phyloP scores from a whole-genome alignment of 2,797 vertebrate species.

The Anguilla obscura region DNA sequence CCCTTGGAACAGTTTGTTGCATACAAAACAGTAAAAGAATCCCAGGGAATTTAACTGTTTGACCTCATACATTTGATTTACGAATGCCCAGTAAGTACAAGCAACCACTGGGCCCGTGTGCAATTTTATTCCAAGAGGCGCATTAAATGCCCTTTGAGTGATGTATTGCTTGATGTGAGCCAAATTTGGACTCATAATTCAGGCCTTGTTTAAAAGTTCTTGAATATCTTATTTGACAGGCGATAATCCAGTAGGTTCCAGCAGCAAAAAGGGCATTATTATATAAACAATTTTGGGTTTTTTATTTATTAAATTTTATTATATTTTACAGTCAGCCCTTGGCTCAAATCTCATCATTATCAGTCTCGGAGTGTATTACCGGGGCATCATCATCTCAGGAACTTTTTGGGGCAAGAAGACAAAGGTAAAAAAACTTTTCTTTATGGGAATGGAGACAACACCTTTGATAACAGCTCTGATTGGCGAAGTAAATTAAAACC shows the following conservation, averaged over 20 bases:
- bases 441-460: background rate
- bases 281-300: background rate
- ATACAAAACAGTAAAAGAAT: background rate
- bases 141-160: background rate
- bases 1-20: background rate
- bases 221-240: slow-evolving; percentile 10
- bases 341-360: background rate
- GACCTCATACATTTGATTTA: background rate
- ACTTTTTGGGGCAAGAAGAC: background rate
- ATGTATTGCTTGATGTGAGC: background rate
- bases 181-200: slow-evolving; percentile 2
- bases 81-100: background rate
- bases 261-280: background rate
- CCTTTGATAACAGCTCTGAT: background rate
- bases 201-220: slow-evolving; percentile 20
- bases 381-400: background rate
- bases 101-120: background rate
- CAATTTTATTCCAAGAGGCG: background rate
- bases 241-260: background rate
- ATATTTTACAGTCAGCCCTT: background rate
- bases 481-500: background rate
- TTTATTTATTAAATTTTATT: slow-evolving; percentile 7
- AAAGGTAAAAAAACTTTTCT: too few species aligned
- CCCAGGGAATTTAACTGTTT: background rate
- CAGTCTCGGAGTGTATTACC: background rate